Evolutionary conservation across 2,113 vertebrate species (phyloP).

Genomic region (Ramphastos sulfuratus): DNA sequence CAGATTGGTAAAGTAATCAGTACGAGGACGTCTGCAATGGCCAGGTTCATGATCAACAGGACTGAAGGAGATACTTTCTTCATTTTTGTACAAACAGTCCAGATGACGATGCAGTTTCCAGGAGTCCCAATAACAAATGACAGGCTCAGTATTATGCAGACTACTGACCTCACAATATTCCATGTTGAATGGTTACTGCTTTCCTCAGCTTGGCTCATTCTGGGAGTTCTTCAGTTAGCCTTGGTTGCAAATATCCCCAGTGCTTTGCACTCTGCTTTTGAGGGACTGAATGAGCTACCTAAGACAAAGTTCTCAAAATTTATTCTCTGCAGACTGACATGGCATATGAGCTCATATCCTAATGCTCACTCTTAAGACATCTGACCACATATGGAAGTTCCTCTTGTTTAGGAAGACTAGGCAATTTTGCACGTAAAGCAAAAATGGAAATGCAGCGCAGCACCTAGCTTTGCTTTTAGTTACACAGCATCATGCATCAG

Average conservation of each 20-base stretch:
- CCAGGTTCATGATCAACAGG: slow-evolving; percentile 75
- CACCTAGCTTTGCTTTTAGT: background rate
- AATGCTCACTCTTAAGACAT: background rate
- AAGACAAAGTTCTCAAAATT: background rate
- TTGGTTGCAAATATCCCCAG: background rate
- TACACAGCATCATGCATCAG: background rate
- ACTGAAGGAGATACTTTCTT: slow-evolving; percentile 67
- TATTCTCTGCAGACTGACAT: background rate
- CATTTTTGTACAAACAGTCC: slow-evolving; percentile 60
- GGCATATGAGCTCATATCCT: background rate
- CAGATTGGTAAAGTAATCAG: slow-evolving; percentile 74
- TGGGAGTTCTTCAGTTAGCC: background rate
- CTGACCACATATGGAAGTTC: slow-evolving; percentile 4
- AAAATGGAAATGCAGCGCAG: background rate
- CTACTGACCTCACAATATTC: slow-evolving; percentile 22
- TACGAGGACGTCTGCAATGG: slow-evolving; percentile 72
- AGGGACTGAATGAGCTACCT: background rate
- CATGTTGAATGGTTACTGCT: background rate
- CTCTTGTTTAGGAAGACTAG: background rate
- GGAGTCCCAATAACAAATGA: slow-evolving; percentile 71
- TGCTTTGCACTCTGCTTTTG: background rate
- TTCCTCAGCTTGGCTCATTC: slow-evolving; percentile 42
- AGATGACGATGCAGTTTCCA: slow-evolving; percentile 72
- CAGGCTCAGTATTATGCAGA: slow-evolving; percentile 52
- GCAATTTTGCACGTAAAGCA: background rate